A percentile compares a stretch with the other conserved stretches of the same genome.
Conservation (phyloP, 2,113 vertebrate genomes). For the Anguilla japonica region DNA sequence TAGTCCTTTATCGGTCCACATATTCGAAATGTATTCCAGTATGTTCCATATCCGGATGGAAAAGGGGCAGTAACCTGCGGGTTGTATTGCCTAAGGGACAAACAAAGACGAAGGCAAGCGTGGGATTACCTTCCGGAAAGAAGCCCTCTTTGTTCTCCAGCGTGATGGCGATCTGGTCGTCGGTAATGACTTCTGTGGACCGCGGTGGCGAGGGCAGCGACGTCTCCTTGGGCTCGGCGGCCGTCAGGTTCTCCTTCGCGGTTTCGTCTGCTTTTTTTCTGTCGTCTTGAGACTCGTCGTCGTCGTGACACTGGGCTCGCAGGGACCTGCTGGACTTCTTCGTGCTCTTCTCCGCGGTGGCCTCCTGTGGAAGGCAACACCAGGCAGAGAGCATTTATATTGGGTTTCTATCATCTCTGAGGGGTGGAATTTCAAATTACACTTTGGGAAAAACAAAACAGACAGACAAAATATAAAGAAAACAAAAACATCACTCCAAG, state of each 20-base stretch:
- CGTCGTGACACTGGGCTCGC: conserved; percentile 48
- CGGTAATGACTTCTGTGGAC: conserved; percentile 52
- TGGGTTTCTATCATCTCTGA: background rate
- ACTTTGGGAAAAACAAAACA: background rate
- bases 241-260: conserved; percentile 48
- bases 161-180: conserved; percentile 64
- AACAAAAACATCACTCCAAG: too few species aligned
- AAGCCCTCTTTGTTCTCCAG: conserved; percentile 66
- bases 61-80: too few species aligned
- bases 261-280: conserved; percentile 50
- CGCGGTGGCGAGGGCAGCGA: conserved; percentile 39
- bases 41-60: too few species aligned
- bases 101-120: background rate
- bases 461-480: background rate
- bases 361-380: conserved; percentile 58
- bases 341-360: conserved; percentile 45
- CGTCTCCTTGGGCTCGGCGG: conserved; percentile 46
- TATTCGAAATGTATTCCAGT: too few species aligned
- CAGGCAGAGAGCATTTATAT: background rate
- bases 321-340: conserved; percentile 47
- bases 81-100: too few species aligned
- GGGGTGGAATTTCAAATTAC: background rate
- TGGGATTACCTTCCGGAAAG: conserved; percentile 70
- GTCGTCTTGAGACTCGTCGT: conserved; percentile 48
- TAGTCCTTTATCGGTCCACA: too few species aligned